These are phyloP conservation scores for Microcebus ravelobensis DNA, from an alignment of 2,113 vertebrate species.

Conservation along the genomic window DNA sequence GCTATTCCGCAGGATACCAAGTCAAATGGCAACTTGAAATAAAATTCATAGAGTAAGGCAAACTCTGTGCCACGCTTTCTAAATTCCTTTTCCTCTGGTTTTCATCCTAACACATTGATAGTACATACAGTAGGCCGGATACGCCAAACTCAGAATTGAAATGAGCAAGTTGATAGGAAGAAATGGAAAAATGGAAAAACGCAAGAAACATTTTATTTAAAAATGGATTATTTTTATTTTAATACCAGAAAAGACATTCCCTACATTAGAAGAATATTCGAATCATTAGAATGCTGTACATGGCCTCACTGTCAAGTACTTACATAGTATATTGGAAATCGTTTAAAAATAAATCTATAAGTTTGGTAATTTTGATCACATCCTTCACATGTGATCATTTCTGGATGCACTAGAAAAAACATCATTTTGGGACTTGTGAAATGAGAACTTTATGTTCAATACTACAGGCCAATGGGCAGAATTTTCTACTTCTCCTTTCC, in stretches of 20 bases:
- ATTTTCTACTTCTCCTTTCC: neutral
- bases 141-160: neutral
- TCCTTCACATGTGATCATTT: neutral
- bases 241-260: neutral
- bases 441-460: neutral
- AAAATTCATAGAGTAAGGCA: neutral
- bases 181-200: neutral
- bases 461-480: neutral
- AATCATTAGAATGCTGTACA: neutral
- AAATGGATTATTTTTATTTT: slow-evolving; percentile 2
- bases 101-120: neutral
- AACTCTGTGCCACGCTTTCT: neutral
- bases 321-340: neutral
- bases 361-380: neutral
- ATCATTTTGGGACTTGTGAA: neutral
- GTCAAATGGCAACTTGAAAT: neutral
- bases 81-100: neutral
- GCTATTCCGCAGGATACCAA: neutral
- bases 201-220: neutral
- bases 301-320: neutral
- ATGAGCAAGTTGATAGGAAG: neutral
- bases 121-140: neutral
- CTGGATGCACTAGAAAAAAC: neutral
- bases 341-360: neutral
- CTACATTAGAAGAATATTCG: neutral